Evolutionary conservation across 2,113 vertebrate species (phyloP).

Genomic region (Pygoscelis antarcticus): DNA sequence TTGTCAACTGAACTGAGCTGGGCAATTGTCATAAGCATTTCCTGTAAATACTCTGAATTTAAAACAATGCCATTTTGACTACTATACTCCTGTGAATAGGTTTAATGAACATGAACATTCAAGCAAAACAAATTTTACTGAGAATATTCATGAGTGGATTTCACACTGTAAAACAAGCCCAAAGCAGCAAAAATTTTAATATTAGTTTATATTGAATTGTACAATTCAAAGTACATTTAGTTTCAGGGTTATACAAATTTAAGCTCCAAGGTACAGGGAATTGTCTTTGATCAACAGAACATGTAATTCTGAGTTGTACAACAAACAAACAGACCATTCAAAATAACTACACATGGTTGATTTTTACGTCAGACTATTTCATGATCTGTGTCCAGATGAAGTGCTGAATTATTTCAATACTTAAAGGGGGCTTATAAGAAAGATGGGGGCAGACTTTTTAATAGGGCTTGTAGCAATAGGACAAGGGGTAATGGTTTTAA

Average conservation of each 20-base stretch:
- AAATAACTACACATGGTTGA: neutral
- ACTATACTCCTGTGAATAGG: neutral
- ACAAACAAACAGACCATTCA: neutral
- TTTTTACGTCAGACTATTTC: neutral
- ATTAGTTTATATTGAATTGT: neutral
- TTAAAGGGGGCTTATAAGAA: neutral
- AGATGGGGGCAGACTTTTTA: neutral
- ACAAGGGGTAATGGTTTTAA: neutral
- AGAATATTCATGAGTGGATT: neutral
- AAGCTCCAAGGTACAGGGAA: neutral
- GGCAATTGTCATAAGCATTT: neutral
- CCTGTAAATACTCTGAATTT: neutral
- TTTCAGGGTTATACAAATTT: neutral
- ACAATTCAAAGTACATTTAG: neutral
- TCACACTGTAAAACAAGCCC: neutral
- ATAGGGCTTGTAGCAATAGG: accelerated
- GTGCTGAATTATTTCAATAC: neutral
- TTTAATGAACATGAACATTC: neutral
- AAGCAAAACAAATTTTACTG: neutral
- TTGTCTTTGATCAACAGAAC: neutral
- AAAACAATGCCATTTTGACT: neutral
- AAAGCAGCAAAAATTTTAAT: neutral
- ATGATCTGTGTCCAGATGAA: neutral
- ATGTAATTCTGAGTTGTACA: neutral
- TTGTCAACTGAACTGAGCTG: neutral